phyloP scores from a whole-genome alignment of 1,140 invertebrate species.

The Nasonia vitripennis region DNA sequence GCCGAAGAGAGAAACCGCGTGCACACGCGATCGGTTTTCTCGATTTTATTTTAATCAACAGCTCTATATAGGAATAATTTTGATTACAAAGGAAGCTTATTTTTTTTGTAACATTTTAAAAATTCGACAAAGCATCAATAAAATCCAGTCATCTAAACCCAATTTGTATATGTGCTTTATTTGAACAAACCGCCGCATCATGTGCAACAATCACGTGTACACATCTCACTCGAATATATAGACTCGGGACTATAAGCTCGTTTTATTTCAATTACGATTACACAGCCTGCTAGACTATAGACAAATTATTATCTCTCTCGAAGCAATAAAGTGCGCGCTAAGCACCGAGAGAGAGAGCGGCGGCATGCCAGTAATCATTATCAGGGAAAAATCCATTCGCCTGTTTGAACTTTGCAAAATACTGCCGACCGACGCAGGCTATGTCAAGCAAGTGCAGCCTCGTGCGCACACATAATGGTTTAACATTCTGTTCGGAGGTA shows the following conservation, averaged over 20 bases:
- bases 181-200: not conserved
- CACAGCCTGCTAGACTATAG: not conserved
- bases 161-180: not conserved
- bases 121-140: not conserved
- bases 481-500: conserved; percentile 40
- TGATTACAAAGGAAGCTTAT: not conserved
- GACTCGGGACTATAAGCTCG: not conserved
- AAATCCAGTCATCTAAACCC: not conserved
- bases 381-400: conserved; percentile 27
- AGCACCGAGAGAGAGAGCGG: no score
- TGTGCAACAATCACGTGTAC: no score
- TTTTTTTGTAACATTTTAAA: not conserved
- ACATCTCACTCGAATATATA: not conserved
- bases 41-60: not conserved
- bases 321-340: conserved; percentile 5
- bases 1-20: not conserved
- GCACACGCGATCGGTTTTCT: not conserved
- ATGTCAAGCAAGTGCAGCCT: conserved; percentile 25
- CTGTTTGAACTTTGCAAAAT: conserved; percentile 39
- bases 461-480: conserved; percentile 33
- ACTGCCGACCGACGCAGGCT: conserved; percentile 22
- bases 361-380: conserved; percentile 36
- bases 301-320: conserved; percentile 24
- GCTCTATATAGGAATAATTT: not conserved
- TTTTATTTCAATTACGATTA: not conserved